Percentiles rank a stretch among this genome's conserved stretches.
Evolutionary conservation across 2,113 vertebrate genomes (phyloP).

Genomic region (Laticauda laticaudata): DNA sequence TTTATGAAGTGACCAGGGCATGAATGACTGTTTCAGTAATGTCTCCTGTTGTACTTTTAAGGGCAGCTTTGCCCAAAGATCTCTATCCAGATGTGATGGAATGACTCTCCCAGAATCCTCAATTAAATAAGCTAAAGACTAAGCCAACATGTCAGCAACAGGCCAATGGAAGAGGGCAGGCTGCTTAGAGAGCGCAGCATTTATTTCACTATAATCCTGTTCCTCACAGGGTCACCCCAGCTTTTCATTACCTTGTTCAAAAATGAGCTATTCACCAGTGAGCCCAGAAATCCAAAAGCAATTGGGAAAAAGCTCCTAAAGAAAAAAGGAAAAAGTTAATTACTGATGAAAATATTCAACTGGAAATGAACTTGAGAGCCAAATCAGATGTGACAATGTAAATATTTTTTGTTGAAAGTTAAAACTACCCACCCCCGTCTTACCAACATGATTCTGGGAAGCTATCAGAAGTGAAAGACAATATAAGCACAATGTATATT

Average conservation of each 20-base stretch:
- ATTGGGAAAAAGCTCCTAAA: constrained; percentile 84
- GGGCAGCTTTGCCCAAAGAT: neutral
- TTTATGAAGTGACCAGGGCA: neutral
- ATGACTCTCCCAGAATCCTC: neutral
- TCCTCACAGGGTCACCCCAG: accelerated
- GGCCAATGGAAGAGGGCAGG: neutral
- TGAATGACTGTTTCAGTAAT: neutral
- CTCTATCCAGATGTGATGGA: neutral
- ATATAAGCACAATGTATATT: neutral
- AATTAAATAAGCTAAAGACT: neutral
- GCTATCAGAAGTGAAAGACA: neutral
- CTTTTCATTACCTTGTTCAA: constrained; percentile 72
- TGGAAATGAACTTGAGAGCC: neutral
- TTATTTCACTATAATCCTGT: neutral
- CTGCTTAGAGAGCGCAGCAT: neutral
- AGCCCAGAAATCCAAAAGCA: constrained; percentile 77
- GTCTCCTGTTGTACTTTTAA: neutral
- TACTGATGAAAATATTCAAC: neutral
- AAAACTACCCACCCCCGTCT: neutral
- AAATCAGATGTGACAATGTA: neutral
- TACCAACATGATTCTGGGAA: neutral
- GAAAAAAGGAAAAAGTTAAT: neutral
- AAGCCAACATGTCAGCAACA: neutral
- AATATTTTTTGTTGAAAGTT: neutral
- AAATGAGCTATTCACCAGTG: constrained; percentile 73